Conservation (phyloP, 1,140 invertebrate species). For the Plutomurus gul region DNA sequence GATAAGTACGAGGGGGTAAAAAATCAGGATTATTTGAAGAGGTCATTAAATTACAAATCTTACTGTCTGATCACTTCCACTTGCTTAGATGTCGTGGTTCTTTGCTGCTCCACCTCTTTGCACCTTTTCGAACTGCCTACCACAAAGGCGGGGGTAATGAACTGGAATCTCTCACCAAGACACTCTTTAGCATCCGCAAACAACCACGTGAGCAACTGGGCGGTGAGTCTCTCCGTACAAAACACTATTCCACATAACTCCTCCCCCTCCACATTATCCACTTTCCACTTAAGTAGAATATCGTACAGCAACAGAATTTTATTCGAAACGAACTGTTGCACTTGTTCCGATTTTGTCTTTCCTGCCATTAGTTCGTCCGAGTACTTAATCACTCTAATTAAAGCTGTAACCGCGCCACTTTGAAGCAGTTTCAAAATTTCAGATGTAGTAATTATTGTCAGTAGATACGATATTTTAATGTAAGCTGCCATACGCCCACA, state of each 20-base stretch:
- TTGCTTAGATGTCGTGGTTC: background rate
- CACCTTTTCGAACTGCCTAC: background rate
- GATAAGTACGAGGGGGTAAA: background rate
- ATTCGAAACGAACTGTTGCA: background rate
- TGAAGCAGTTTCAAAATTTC: background rate
- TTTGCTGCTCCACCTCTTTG: background rate
- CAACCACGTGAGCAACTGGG: conserved; percentile 75
- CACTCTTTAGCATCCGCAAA: conserved; percentile 61
- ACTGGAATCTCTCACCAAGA: background rate
- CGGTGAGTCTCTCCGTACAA: conserved; percentile 74
- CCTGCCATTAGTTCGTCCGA: background rate
- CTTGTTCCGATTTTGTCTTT: background rate
- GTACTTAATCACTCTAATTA: background rate
- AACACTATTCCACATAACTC: conserved; percentile 79
- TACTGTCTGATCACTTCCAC: background rate
- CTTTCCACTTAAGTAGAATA: conserved; percentile 1
- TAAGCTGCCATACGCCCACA: background rate
- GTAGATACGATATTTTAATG: background rate
- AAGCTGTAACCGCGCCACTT: background rate
- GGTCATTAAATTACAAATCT: background rate
- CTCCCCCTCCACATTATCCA: background rate
- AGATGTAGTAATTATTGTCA: background rate
- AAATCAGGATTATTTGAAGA: background rate
- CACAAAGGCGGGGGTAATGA: background rate
- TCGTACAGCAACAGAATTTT: background rate